Base-by-base conservation (phyloP, 2,888 invertebrate species). In the Eristalis pertinax region DNA sequence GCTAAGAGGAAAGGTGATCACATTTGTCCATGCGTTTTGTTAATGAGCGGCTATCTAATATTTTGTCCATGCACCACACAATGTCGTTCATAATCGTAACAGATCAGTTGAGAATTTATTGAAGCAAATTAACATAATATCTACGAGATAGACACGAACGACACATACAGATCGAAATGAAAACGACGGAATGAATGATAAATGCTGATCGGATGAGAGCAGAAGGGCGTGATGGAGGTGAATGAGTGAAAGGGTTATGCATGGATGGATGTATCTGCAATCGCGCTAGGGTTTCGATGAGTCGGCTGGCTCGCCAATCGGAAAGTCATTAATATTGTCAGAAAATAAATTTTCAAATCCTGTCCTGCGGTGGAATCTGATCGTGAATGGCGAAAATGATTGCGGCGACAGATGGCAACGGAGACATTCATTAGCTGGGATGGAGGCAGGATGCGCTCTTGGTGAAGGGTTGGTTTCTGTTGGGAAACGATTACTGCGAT, bases 31-130 rank as follows among this genome's bases (percentile, higher is more conserved):
- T 81, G 64, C 81, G 76, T 81, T 87, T 87, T 87, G 87, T 87
- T 87, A 87, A 87, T 87, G 87, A 87, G 87, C 60, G 73, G 68
- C 75, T 84, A 58, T 87, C 76, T 77, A 84, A 84, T 87, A 84
- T 87, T 87, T 22, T 50, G 50, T 50, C 50, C 50, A 50, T 50
- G 50, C 50, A 50, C 69, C 84, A 68, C 76, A 68, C 32, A 80
- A 79, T 84, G 87, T 87, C 79, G 76, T 76, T 73, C 68, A 69
- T 80, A 84, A 87, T 87, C 87, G 87, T 75, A 87, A 76, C 87
- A 87, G 87, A 87, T 87, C 84, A 80, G 87, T 84, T 83, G 76
- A 65, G 72, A 87, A 87, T 87, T 87, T 87, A 87, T 87, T 87
- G 79, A 50, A 58, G 68, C 32, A 56, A 70, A 84, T 84, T 84